Evolutionary conservation across 2,797 vertebrate genomes (phyloP), one percentile per base, ranked within the genome.

Genomic region (Pangasius krempfi): DNA sequence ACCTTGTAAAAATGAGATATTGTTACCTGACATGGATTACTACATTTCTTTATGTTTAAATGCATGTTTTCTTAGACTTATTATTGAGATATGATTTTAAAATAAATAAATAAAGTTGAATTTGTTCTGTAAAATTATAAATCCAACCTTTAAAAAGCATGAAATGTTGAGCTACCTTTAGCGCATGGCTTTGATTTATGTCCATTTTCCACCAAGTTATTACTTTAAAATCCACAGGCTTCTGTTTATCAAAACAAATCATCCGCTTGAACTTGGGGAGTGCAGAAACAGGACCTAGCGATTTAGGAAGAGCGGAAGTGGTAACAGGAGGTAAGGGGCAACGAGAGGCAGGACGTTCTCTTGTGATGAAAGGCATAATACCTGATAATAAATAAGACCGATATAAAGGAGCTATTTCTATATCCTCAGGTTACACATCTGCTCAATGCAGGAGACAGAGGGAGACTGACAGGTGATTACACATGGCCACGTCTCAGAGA

Each of bases 391-490:
- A 81, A 89, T 84, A 87, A 87, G 66, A 88, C 52, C n/a, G 70
- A 88, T 86, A 79, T 85, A 89, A 83, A 78, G 40, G 33, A 73
- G 82, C 80, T 86, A 33, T 75, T 84, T 90, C 84, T 9, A 76
- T 88, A 76, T 90, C 66, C 89, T 91, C 56, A 44, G 84, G 84
- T 91, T 91, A 83, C 90, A 91, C 62, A 85, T 88, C 88, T 82
- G 84, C 81, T 92, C 87, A 89, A 52, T 56, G 40, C 89, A 72
- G 89, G 66, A 88, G 88, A 90, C 66, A 75, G 86, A 86, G 87
- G 62, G n/a, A 89, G 84, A 87, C 85, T 90, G 90, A 91, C 90
- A 91, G 84, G 89, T 91, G 90, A 92, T 90, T 88, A 90, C 88
- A 89, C 84, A 89, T 73, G 70, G 85, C 33, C 76, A 37, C 33